These are phyloP conservation scores for Phalacrocorax pelagicus DNA, from an alignment of 2,113 vertebrate species.

Conservation along the genomic window DNA sequence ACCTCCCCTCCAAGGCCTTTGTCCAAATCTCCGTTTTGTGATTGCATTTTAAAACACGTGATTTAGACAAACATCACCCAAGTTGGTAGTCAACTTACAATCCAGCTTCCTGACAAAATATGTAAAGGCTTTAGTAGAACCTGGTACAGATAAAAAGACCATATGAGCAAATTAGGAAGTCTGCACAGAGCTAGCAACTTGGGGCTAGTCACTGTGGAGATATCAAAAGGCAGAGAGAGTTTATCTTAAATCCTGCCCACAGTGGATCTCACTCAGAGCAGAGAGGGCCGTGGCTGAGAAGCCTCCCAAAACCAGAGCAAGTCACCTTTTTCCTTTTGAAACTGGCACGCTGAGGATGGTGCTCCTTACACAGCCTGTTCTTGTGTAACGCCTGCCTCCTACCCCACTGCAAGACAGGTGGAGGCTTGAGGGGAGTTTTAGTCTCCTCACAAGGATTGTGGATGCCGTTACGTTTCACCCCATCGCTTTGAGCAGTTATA, in stretches of 20 bases:
- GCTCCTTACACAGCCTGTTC: background rate
- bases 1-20: background rate
- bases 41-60: background rate
- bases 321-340: background rate
- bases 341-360: rapidly evolving
- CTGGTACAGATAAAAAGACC: background rate
- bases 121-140: background rate
- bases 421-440: too few species aligned
- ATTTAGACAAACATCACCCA: background rate
- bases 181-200: background rate
- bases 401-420: too few species aligned
- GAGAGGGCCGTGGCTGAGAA: background rate
- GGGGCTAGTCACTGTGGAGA: background rate
- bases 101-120: background rate
- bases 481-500: background rate
- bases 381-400: background rate
- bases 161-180: background rate
- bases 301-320: too few species aligned
- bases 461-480: background rate
- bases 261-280: background rate
- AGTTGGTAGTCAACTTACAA: background rate
- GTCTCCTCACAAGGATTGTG: background rate
- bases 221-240: background rate
- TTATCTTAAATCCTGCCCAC: background rate
- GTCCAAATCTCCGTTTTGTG: background rate